These are phyloP conservation scores for Rana temporaria DNA, from an alignment of 2,113 vertebrate species.

Conservation along the genomic window DNA sequence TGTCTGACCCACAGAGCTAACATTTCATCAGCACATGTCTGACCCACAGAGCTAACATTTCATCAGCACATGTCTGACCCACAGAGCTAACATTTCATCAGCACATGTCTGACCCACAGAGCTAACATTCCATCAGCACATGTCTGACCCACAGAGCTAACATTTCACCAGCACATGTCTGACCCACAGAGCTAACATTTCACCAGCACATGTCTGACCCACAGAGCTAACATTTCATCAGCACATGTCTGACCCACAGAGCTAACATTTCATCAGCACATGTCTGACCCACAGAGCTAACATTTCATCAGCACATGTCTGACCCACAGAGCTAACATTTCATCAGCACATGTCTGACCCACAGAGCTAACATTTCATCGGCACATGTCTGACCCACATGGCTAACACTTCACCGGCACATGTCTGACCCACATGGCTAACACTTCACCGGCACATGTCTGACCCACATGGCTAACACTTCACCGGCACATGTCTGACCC, in stretches of 20 bases:
- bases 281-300: no score
- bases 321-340: no score
- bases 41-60: no score
- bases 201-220: no score
- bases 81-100: not conserved
- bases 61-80: not conserved
- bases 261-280: not conserved
- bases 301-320: no score
- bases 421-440: not conserved
- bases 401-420: not conserved
- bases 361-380: not conserved
- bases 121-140: not conserved
- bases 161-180: not conserved
- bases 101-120: not conserved
- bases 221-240: no score
- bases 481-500: no score
- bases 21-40: no score
- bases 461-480: no score
- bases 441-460: not conserved
- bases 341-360: not conserved
- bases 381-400: not conserved
- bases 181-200: no score
- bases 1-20: no score
- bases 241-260: not conserved
- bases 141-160: not conserved